Conservation (phyloP, 2,888 invertebrate genomes). For the Phrixothrix hirtus region DNA sequence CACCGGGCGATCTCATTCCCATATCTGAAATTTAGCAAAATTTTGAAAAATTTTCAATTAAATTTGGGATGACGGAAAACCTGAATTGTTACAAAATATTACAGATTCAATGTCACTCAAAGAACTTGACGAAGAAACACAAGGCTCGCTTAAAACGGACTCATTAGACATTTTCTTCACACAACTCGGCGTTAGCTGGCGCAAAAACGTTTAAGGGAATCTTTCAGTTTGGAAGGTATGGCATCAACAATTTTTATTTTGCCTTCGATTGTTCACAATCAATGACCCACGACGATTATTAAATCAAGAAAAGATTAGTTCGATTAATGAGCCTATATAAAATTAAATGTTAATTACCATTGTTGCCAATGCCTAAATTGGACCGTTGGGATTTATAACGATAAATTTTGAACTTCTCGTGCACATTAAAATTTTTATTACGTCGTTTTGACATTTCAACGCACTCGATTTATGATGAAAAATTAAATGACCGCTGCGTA, state of each 20-base stretch:
- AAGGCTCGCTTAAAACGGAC: too few species aligned
- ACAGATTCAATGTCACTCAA: slow-evolving; percentile 21
- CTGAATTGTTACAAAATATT: slow-evolving; percentile 5
- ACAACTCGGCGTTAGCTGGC: background rate
- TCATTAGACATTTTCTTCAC: too few species aligned
- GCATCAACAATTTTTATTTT: slow-evolving; percentile 5
- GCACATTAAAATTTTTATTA: too few species aligned
- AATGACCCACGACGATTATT: slow-evolving; percentile 10
- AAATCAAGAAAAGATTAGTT: background rate
- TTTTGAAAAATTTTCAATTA: too few species aligned
- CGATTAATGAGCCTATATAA: background rate
- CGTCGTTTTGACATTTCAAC: too few species aligned
- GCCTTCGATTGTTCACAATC: slow-evolving; percentile 21
- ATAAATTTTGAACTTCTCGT: too few species aligned
- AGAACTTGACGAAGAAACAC: slow-evolving; percentile 6
- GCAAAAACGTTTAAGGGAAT: background rate
- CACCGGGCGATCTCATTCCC: slow-evolving; percentile 48
- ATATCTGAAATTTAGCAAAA: slow-evolving; percentile 26
- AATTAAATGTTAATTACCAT: too few species aligned
- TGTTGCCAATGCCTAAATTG: too few species aligned
- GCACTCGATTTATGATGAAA: too few species aligned
- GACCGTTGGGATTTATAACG: too few species aligned
- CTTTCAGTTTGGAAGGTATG: background rate
- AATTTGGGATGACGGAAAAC: too few species aligned
- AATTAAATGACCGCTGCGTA: background rate